Evolutionary conservation across 2,113 vertebrate genomes (phyloP).

Genomic region (Pangasianodon hypophthalmus): DNA sequence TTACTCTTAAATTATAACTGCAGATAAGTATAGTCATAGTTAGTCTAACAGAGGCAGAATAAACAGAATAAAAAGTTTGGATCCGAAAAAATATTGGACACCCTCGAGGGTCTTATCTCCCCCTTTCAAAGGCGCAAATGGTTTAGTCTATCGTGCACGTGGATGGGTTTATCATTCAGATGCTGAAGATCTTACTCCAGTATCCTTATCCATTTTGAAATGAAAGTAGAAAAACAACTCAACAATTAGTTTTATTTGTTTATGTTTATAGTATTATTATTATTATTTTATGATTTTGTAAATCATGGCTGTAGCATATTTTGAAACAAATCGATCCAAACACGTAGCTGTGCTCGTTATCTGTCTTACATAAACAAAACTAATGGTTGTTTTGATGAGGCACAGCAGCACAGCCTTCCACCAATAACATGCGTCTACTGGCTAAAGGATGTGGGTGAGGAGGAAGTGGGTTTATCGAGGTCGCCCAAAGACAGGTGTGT

Average conservation of each 20-base stretch:
- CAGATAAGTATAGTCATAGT: background rate
- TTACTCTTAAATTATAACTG: background rate
- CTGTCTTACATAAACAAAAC: background rate
- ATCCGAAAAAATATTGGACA: no score
- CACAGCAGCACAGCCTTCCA: constrained; percentile 35
- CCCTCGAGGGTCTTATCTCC: background rate
- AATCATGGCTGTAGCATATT: constrained; percentile 23
- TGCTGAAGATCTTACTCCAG: background rate
- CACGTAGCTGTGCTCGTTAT: background rate
- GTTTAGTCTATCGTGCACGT: background rate
- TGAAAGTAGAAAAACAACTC: background rate
- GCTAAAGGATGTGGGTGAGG: constrained; percentile 62
- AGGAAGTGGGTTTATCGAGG: constrained; percentile 63
- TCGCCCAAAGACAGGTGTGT: constrained; percentile 68
- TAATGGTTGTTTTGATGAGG: constrained; percentile 42
- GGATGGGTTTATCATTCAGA: background rate
- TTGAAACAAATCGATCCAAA: background rate
- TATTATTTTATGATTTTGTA: background rate
- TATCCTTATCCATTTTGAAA: background rate
- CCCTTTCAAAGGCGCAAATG: no score
- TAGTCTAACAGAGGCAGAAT: background rate
- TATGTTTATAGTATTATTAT: background rate
- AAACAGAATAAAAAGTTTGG: background rate
- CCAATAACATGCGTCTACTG: constrained; percentile 36
- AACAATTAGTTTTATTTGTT: background rate